phyloP scores from a whole-genome alignment of 2,797 vertebrate species.

The Danio tinwini region DNA sequence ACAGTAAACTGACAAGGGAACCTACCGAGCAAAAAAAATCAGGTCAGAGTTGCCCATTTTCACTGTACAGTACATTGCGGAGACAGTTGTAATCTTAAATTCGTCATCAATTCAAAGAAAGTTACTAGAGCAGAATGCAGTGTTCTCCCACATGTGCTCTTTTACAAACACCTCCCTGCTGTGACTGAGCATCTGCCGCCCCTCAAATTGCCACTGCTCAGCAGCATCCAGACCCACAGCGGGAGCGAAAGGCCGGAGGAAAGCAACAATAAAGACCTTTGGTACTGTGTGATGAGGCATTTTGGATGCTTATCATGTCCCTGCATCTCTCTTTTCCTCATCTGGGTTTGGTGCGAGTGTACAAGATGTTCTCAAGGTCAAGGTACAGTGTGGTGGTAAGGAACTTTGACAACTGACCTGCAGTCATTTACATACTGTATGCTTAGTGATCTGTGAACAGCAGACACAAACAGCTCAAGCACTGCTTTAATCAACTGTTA shows the following conservation, averaged over 20 bases:
- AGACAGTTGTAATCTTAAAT: not conserved
- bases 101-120: not conserved
- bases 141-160: not conserved
- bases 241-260: not conserved
- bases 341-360: slow-evolving; percentile 3
- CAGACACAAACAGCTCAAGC: not conserved
- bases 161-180: slow-evolving; percentile 22
- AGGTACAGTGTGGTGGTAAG: not conserved
- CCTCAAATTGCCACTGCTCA: not conserved
- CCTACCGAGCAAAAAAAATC: not conserved
- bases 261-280: not conserved
- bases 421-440: not conserved
- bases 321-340: not conserved
- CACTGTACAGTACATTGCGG: not conserved
- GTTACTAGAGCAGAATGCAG: not conserved
- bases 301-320: slow-evolving; percentile 12
- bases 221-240: not conserved
- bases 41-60: not conserved
- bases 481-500: slow-evolving; percentile 18
- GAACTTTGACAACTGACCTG: slow-evolving; percentile 6
- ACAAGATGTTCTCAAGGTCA: not conserved
- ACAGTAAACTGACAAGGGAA: slow-evolving; percentile 5
- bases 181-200: slow-evolving; percentile 32
- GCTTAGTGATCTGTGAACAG: slow-evolving; percentile 18
- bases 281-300: not conserved